Evolutionary conservation across 1,140 invertebrate species (phyloP), one percentile per base, ranked within the genome.

Genomic region (Drosophila baimaii): DNA sequence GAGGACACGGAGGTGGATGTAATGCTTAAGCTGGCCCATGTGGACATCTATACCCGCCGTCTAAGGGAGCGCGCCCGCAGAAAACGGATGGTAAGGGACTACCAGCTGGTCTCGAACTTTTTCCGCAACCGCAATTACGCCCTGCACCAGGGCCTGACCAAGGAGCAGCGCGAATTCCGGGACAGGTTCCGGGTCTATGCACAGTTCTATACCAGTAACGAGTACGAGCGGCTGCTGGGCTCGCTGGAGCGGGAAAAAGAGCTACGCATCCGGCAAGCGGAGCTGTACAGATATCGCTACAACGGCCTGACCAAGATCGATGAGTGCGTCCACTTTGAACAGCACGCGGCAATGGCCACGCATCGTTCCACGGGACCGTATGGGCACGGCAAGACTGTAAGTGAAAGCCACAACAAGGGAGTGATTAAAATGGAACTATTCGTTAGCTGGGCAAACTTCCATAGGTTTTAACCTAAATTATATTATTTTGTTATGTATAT

Each of bases 1-100:
- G 96, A 98, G 91, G 97, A 98, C 93, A 97, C 97, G 91, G 97
- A 98, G 79, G 93, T 98, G 62, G 97, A 98, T 93, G 95, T 96
- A 81, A 95, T 95, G 82, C 90, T 94, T 43, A 94, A 94, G 84
- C 79, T 94, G 46, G 93, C 93, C 31, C 93, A 94, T 75, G 96
- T 98, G 46, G 97, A 98, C 91, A 98, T 98, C 93, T 99, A 98
- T 90, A 96, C 95, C 12, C 93, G 96, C 75, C 93, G 97, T 78
- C 93, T 98, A 54, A 93, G 97, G 55, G 98, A 98, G 92, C 93
- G 98, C 77, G 96, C 96, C 15, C 94, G 97, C 81, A 93, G 97
- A 90, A 98, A 98, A 95, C 93, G 96, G 44, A 95, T 98, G 37
- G 96, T 97, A 19, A 93, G 97, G 58, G 97, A 98, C 92, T 98